phyloP scores from a whole-genome alignment of 2,113 vertebrate genomes.

The Lepus europaeus region DNA sequence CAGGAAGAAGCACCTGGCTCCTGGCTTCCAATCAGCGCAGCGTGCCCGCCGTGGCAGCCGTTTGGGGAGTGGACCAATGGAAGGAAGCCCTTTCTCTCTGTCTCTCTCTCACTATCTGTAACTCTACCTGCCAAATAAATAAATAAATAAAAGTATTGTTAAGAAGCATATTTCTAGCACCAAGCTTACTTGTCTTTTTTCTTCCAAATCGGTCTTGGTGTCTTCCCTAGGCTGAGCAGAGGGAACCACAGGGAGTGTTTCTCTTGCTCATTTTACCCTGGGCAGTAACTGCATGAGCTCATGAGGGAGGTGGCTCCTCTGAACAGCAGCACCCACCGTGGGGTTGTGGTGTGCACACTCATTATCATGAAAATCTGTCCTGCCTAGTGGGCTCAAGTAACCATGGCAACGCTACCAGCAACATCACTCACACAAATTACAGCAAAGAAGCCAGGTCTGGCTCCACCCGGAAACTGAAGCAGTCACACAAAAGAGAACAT shows the following conservation, averaged over 20 bases:
- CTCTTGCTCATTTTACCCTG: neutral
- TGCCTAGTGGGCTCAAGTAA: conserved; percentile 67
- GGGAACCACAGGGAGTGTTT: neutral
- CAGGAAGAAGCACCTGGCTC: too few species aligned
- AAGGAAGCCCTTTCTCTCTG: too few species aligned
- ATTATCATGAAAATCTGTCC: conserved; percentile 66
- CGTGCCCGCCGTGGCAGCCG: too few species aligned
- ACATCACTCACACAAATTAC: conserved; percentile 77
- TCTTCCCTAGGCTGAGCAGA: neutral
- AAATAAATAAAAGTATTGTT: neutral
- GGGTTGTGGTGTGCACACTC: neutral
- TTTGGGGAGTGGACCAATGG: too few species aligned
- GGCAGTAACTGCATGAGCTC: neutral
- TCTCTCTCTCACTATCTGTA: too few species aligned
- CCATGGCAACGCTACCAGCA: conserved; percentile 79
- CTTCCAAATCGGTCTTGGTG: neutral
- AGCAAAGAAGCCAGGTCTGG: conserved; percentile 42
- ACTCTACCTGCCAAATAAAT: too few species aligned
- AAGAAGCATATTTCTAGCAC: conserved; percentile 66
- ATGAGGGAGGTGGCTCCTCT: neutral
- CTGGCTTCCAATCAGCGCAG: too few species aligned
- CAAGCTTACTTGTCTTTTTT: neutral
- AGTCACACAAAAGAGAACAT: neutral
- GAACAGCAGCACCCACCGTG: conserved; percentile 31
- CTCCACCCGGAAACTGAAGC: neutral